phyloP scores from a whole-genome alignment of 2,888 invertebrate species.

The Dryobotodes eremita region DNA sequence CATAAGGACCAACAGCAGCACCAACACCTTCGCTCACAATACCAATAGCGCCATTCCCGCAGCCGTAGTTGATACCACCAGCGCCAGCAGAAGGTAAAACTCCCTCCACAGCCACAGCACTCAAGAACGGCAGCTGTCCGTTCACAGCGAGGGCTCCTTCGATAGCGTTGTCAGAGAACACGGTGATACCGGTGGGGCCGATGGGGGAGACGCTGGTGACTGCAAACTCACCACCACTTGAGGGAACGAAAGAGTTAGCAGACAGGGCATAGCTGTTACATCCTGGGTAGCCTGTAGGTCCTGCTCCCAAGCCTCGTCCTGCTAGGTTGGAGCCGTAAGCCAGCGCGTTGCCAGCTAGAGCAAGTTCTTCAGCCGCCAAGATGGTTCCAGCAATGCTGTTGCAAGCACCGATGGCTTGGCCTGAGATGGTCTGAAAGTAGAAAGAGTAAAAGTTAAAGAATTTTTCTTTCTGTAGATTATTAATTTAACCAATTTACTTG shows the following conservation, averaged over 20 bases:
- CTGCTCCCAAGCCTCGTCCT: slow-evolving; percentile 14
- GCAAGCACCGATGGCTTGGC: slow-evolving; percentile 51
- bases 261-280: slow-evolving; percentile 21
- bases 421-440: slow-evolving; percentile 50
- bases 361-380: slow-evolving; percentile 57
- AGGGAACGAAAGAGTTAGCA: slow-evolving; percentile 40
- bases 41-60: slow-evolving; percentile 50
- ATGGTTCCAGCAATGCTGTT: slow-evolving; percentile 27
- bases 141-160: slow-evolving; percentile 69
- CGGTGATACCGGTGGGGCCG: slow-evolving; percentile 72
- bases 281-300: slow-evolving; percentile 24
- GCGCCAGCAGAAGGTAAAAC: slow-evolving; percentile 69
- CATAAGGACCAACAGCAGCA: slow-evolving; percentile 31
- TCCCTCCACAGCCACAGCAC: slow-evolving; percentile 73
- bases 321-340: slow-evolving; percentile 46
- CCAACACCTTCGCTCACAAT: slow-evolving; percentile 59
- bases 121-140: slow-evolving; percentile 75
- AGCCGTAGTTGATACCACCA: slow-evolving; percentile 68
- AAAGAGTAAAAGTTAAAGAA: not conserved
- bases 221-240: slow-evolving; percentile 65
- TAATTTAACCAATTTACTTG: not conserved
- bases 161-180: slow-evolving; percentile 76
- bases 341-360: slow-evolving; percentile 39
- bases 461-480: not conserved
- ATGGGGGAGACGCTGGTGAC: slow-evolving; percentile 72